Evolutionary conservation across 2,888 invertebrate genomes (phyloP), one percentile per base, ranked within the genome.

Genomic region (Drosophila borealis): DNA sequence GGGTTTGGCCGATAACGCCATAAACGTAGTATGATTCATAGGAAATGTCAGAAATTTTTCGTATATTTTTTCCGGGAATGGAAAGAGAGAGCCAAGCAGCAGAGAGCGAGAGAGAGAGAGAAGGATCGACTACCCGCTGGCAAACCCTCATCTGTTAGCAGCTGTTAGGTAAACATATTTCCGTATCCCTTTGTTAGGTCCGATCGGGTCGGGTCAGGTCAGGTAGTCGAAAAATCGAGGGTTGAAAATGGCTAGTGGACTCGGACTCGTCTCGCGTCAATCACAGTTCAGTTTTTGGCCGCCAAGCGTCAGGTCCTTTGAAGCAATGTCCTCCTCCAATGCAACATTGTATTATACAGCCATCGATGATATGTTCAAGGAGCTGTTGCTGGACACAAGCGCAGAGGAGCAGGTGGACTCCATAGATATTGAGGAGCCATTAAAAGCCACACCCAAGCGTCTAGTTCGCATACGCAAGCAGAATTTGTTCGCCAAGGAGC

Each of bases 331-430:
- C 54, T 64, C 68, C n/a, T 11, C 51, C 6, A 75, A 82, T 56
- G 44, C 69, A 25, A 85, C 84, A n/a, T 46, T 84, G 11, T 86
- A 84, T 57, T 78, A 70, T 54, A 62, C 72, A 0, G 87, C 84
- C 34, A 51, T 83, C 33, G 84, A 83, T 4, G 75, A 72, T 2
- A 68, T 83, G 65, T 73, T 81, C 42, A 66, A 66, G 48, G 87
- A 83, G n/a, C 8, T 80, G 44, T 9, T 41, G 53, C 44, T 54
- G 34, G 74, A 70, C 5, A 45, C 57, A 48, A 69, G 45, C 25
- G 29, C 14, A n/a, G 70, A 49, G 6, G 45, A 69, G 21, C 60
- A 53, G 48, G 57, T 42, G 50, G 21, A 11, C 17, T 25, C 48
- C 34, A 33, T n/a, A 14, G 53, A 34, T 41, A 33, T 36, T 5